Evolutionary conservation across 2,113 vertebrate genomes (phyloP).

Genomic region (Ageneiosus marmoratus): DNA sequence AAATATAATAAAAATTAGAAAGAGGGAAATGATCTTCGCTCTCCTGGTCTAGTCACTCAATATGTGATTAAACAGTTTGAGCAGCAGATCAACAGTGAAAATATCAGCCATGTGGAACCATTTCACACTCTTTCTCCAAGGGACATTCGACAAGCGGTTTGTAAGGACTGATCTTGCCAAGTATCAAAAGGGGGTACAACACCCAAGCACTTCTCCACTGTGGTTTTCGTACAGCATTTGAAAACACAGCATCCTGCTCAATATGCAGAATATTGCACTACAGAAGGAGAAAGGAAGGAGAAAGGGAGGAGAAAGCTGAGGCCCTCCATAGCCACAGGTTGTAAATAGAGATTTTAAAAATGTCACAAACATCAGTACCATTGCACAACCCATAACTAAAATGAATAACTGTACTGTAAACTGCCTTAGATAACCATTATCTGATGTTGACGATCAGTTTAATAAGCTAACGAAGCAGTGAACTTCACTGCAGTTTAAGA

Average conservation of each 20-base stretch:
- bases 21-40: background rate
- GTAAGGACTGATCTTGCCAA: constrained; percentile 2
- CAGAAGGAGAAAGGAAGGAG: background rate
- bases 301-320: background rate
- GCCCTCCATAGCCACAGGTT: background rate
- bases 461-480: background rate
- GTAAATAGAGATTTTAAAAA: background rate
- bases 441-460: background rate
- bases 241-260: background rate
- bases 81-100: background rate
- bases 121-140: constrained; percentile 2
- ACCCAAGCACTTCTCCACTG: background rate
- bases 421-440: background rate
- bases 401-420: background rate
- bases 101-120: constrained; percentile 15
- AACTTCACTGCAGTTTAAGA: background rate
- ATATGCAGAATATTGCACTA: background rate
- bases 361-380: background rate
- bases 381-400: background rate
- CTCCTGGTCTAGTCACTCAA: background rate
- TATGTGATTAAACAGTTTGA: constrained; percentile 2
- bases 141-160: background rate
- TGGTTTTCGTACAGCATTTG: background rate
- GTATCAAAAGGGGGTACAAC: constrained; percentile 16
- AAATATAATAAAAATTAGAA: background rate